phyloP scores from a whole-genome alignment of 2,797 vertebrate genomes.

The Diglossa cyanea region DNA sequence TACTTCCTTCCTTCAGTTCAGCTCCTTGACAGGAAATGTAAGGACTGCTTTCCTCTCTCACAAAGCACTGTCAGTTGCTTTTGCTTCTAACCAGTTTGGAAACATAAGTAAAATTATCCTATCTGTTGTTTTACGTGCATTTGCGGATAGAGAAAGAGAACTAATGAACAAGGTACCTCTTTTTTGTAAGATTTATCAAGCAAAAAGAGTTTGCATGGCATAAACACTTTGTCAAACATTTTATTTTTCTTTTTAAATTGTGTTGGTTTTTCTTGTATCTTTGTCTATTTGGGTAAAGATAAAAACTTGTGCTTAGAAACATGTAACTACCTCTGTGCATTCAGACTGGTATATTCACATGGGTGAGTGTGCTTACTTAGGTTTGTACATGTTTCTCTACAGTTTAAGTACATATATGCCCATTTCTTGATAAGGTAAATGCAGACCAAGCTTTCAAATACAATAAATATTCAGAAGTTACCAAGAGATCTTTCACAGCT shows the following conservation, averaged over 20 bases:
- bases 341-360: neutral
- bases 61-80: neutral
- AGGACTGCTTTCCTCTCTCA: conserved; percentile 35
- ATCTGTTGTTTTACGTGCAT: neutral
- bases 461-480: neutral
- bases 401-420: neutral
- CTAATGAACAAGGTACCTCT: neutral
- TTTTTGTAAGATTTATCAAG: neutral
- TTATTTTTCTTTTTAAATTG: neutral
- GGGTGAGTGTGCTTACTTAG: neutral
- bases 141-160: neutral
- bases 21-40: conserved; percentile 78
- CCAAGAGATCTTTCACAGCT: neutral
- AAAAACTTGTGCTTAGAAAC: neutral
- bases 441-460: neutral
- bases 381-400: neutral
- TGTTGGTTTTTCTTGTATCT: neutral
- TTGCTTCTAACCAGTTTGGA: neutral
- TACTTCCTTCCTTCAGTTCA: conserved; percentile 75
- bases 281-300: neutral
- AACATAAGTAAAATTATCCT: neutral
- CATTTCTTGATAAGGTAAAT: neutral
- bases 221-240: neutral
- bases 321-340: neutral
- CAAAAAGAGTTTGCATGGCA: neutral